Evolutionary conservation across 92 coral and sea anemone genomes (phyloP).

Genomic region (Epizoanthus fatuus): DNA sequence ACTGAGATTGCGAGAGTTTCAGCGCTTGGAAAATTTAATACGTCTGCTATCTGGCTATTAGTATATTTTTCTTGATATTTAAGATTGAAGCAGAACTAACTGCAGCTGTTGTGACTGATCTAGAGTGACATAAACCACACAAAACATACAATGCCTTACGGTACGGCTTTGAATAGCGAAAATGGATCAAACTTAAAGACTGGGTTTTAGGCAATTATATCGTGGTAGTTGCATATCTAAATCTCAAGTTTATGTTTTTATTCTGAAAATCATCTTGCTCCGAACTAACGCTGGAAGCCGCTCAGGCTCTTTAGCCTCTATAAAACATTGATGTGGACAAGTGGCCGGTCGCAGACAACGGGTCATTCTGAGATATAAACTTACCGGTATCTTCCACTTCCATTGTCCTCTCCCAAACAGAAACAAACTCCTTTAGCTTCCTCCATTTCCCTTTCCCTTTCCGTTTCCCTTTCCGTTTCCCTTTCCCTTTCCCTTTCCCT

Average conservation of each 20-base stretch:
- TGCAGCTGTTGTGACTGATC: no score
- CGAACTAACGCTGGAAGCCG: neutral
- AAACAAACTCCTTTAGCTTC: neutral
- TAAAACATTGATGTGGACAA: neutral
- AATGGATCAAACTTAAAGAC: neutral
- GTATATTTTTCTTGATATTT: neutral
- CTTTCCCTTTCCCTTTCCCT: no score
- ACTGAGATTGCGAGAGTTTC: neutral
- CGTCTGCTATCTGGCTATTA: neutral
- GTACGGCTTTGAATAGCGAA: neutral
- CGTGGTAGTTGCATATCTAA: neutral
- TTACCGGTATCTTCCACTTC: slow-evolving; percentile 2
- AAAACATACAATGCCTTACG: neutral
- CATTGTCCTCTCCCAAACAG: neutral
- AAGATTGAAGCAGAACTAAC: neutral
- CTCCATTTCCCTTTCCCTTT: no score
- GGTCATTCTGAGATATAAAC: neutral
- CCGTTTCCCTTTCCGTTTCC: no score
- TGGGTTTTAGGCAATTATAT: no score
- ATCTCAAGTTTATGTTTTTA: neutral
- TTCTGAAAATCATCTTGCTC: neutral
- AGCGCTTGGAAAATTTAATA: neutral
- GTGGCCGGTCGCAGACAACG: neutral
- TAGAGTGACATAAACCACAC: neutral
- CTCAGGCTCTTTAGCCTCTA: neutral